Conservation (phyloP, 2,113 vertebrate genomes). For the Channa argus region DNA sequence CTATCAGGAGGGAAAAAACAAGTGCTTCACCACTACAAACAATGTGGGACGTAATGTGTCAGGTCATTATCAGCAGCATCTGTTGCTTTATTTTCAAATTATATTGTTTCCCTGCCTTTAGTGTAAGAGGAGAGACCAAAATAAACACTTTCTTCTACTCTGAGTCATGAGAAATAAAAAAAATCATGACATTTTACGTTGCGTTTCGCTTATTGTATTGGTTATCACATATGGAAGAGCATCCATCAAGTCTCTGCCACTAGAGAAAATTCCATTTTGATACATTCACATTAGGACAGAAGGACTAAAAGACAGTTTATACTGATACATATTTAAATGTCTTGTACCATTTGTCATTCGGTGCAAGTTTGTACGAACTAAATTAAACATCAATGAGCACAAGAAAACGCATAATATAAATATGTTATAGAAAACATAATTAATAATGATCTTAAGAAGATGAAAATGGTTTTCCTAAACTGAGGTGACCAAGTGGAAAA, state of each 20-base stretch:
- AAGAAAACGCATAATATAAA: background rate
- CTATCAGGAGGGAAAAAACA: conserved; percentile 18
- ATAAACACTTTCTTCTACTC: conserved; percentile 13
- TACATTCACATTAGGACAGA: background rate
- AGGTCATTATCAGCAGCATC: background rate
- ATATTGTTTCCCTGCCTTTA: background rate
- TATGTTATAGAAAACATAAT: background rate
- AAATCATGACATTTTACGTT: conserved; percentile 18
- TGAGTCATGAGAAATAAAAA: background rate
- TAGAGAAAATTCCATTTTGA: background rate
- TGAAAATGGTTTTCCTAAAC: background rate
- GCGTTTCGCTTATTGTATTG: too few species aligned
- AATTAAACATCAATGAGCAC: background rate
- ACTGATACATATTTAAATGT: too few species aligned
- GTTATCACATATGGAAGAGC: too few species aligned
- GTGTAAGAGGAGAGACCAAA: background rate
- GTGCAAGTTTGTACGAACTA: too few species aligned
- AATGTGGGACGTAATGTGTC: background rate
- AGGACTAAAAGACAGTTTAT: too few species aligned
- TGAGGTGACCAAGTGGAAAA: background rate
- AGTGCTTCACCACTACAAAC: background rate
- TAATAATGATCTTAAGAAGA: conserved; percentile 1
- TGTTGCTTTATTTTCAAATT: background rate
- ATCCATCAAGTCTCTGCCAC: background rate
- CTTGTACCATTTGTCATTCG: too few species aligned